Percentiles rank a stretch among this genome's conserved stretches.
These are phyloP conservation scores for Dascyllus trimaculatus DNA, from an alignment of 2,113 vertebrate genomes.

Conservation along the genomic window DNA sequence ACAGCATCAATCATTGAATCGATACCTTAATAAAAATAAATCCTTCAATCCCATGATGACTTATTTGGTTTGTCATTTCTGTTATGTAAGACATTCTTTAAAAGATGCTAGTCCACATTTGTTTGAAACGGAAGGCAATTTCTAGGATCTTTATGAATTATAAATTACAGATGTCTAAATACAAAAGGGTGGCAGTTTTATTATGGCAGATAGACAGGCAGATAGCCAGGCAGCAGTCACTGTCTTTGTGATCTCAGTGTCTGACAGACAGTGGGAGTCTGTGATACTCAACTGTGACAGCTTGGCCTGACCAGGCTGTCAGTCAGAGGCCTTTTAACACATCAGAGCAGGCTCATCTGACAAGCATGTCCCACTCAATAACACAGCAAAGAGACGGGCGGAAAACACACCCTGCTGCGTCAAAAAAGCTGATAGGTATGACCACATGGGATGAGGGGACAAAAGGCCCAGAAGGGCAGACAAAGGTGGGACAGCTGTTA, in stretches of 20 bases:
- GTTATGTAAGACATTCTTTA: conserved; percentile 18
- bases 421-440: conserved; percentile 51
- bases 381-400: conserved; percentile 50
- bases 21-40: conserved; percentile 51
- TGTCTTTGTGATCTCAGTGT: conserved; percentile 48
- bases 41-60: conserved; percentile 34
- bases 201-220: conserved; percentile 20
- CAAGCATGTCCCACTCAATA: conserved; percentile 69
- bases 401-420: conserved; percentile 65
- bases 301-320: conserved; percentile 62
- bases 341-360: conserved; percentile 64
- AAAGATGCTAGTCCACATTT: not conserved
- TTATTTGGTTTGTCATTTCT: conserved; percentile 51
- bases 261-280: conserved; percentile 63
- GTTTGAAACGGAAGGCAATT: conserved; percentile 8
- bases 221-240: conserved; percentile 46
- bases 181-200: conserved; percentile 1
- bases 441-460: conserved; percentile 45
- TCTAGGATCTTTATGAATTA: not conserved
- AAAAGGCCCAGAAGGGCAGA: conserved; percentile 63
- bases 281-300: conserved; percentile 67
- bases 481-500: conserved; percentile 70
- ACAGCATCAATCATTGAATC: conserved; percentile 55
- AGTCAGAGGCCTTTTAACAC: conserved; percentile 62
- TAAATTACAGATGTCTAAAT: conserved; percentile 13